These are phyloP conservation scores for Limnodromus scolopaceus DNA, from an alignment of 2,797 vertebrate species.

Conservation along the genomic window DNA sequence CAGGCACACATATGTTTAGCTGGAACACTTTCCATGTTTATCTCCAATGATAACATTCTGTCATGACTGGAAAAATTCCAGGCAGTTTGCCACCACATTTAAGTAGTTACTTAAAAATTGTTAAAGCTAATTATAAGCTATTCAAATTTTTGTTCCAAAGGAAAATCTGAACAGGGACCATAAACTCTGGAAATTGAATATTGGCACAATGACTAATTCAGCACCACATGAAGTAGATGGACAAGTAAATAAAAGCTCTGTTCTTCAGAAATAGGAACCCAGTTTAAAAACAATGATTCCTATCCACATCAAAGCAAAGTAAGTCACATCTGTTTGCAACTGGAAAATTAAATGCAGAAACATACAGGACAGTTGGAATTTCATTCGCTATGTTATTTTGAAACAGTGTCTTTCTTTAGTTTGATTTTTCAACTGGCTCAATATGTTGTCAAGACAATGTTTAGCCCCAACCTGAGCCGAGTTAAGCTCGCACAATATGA, in stretches of 20 bases:
- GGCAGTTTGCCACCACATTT: background rate
- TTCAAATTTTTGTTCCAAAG: background rate
- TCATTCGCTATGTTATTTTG: background rate
- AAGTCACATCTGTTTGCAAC: background rate
- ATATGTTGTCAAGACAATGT: background rate
- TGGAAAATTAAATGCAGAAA: background rate
- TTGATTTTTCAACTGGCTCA: background rate
- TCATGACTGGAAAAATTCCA: background rate
- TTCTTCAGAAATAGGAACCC: slow-evolving; percentile 41
- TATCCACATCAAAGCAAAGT: slow-evolving; percentile 15
- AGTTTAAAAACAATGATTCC: slow-evolving; percentile 58
- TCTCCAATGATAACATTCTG: background rate
- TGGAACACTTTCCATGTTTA: background rate
- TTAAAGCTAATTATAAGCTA: background rate
- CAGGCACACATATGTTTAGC: background rate
- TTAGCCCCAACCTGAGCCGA: background rate
- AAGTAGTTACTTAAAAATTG: background rate
- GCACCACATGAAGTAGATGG: background rate
- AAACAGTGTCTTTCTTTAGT: background rate
- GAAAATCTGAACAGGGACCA: background rate
- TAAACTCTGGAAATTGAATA: background rate
- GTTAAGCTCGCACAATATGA: background rate
- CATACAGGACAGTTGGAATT: background rate
- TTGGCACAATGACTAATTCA: slow-evolving; percentile 4
- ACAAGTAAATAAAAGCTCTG: background rate